Base-by-base conservation (phyloP, 2,888 invertebrate species). In the Timandra comae region DNA sequence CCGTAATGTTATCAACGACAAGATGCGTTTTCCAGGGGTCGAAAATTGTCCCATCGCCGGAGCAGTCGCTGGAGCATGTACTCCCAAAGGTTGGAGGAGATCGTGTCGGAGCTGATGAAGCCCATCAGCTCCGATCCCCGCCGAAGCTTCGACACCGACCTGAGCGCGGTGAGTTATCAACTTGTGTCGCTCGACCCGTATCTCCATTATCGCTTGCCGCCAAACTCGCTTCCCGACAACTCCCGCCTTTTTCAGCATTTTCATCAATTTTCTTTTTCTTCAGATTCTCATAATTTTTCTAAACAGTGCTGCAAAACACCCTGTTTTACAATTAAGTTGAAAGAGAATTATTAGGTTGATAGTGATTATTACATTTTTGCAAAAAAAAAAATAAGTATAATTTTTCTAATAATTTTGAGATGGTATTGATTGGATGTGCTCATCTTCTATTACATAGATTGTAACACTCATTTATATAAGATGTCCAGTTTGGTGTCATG, bases 41-140 rank as follows among this genome's bases (percentile, higher is more conserved):
- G 43, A 39, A 48, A 50, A 44, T 56, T 63, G 50, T 70, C 73
- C 56, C 64, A 55, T 41, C 69, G 78, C 44, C 64, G 71, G 50
- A n/a, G 9, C 26, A 64, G 67, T 58, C 68, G 79, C 56, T 82
- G 78, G 77, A 84, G 81, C 49, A 82, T 82, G 81, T 78, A 78
- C 52, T 75, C 82, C 1, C 76, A 79, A 41, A 59, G 81, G 45
- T 49, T 85, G 25, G 84, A 84, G 35, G 71, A 76, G 45, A 80
- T 86, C 29, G 71, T 85, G 62, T 78, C 79, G 59, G 71, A 72
- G 71, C 56, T 86, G 67, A 79, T 82, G 76, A 71, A 59, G 41
- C 81, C 82, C 45, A 74, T 80, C 63, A 63, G 69, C 65, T n/a
- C n/a, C 16, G 76, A 79, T 56, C 52, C 63, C 59, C 72, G 73